Conservation (phyloP, 2,888 invertebrate genomes). For the Heliconius hortense region DNA sequence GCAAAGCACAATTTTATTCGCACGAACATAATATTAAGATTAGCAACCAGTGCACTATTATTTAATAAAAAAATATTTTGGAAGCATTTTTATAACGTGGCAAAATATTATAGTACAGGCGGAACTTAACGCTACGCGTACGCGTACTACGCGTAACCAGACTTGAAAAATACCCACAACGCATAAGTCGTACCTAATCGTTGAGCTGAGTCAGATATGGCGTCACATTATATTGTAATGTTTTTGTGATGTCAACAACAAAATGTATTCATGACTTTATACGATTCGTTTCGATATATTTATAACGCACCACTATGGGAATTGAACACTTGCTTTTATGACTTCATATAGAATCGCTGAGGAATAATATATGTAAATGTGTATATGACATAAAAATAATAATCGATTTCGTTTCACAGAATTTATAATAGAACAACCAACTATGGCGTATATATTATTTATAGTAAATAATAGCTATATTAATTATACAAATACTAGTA, state of each 20-base stretch:
- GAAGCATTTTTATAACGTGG: neutral
- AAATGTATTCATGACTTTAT: neutral
- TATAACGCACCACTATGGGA: neutral
- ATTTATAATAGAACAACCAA: too few relatives aligned
- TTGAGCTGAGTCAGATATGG: neutral
- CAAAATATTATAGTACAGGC: neutral
- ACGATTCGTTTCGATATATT: neutral
- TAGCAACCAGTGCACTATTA: neutral
- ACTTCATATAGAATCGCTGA: neutral
- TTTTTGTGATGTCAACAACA: neutral
- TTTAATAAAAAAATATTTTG: neutral
- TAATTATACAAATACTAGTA: too few relatives aligned
- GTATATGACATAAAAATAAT: neutral
- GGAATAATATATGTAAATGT: neutral
- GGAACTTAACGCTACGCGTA: neutral
- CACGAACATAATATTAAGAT: neutral
- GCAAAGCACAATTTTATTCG: neutral
- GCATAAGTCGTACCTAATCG: neutral
- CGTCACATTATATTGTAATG: neutral
- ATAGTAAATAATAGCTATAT: too few relatives aligned
- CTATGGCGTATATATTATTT: too few relatives aligned
- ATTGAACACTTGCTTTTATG: neutral
- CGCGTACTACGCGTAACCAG: neutral
- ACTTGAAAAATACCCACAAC: neutral
- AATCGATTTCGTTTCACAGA: too few relatives aligned